Evolutionary conservation across 2,888 invertebrate species (phyloP).

Genomic region (Holacanthella duospinosa): DNA sequence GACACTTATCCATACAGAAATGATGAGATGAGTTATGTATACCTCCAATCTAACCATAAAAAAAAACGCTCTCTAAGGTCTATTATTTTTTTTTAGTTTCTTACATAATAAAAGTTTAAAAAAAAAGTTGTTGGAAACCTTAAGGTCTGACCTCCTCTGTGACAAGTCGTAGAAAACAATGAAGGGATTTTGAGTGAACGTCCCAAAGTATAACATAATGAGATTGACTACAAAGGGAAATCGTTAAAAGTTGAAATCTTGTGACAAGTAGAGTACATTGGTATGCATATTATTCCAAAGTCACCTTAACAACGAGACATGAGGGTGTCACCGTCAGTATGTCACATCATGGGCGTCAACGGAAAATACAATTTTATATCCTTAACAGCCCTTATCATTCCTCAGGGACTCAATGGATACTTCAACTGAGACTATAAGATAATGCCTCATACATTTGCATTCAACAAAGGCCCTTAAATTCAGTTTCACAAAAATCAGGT

Average conservation of each 20-base stretch:
- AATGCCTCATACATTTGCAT: neutral
- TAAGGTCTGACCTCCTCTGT: too few relatives aligned
- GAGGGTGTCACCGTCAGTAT: conserved; percentile 37
- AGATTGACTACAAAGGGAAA: neutral
- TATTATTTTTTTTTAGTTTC: too few relatives aligned
- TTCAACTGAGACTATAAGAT: neutral
- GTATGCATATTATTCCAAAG: neutral
- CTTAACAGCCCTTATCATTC: conserved; percentile 29
- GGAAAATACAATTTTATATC: conserved; percentile 3
- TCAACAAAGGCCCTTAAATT: neutral
- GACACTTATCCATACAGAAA: too few relatives aligned
- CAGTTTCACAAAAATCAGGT: too few relatives aligned
- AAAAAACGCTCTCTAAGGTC: too few relatives aligned
- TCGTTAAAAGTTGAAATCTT: neutral
- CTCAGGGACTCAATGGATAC: neutral
- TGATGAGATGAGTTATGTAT: neutral
- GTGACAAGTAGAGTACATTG: neutral
- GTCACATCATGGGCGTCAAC: conserved; percentile 37
- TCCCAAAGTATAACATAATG: too few relatives aligned
- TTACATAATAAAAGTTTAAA: too few relatives aligned
- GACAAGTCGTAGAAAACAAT: too few relatives aligned
- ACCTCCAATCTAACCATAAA: too few relatives aligned
- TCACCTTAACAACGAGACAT: conserved; percentile 1
- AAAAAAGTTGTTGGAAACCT: too few relatives aligned
- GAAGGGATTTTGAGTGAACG: too few relatives aligned